These are phyloP conservation scores for Pollimyrus isidori DNA, from an alignment of 2,113 vertebrate species.

Conservation along the genomic window DNA sequence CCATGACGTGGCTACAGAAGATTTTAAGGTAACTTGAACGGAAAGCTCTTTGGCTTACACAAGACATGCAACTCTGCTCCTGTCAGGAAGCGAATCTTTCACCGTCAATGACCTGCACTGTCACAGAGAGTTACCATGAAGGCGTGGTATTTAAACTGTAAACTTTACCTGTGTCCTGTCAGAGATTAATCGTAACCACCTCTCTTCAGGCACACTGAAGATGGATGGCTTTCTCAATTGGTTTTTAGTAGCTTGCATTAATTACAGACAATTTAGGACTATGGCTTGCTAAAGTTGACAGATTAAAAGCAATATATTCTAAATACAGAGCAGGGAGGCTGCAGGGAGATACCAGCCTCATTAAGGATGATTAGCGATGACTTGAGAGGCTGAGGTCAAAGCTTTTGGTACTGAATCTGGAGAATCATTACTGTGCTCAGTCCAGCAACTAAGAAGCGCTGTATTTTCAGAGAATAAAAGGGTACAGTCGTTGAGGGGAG, in stretches of 20 bases:
- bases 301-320: slow-evolving; percentile 3
- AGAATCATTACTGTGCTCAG: neutral
- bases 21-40: neutral
- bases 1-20: neutral
- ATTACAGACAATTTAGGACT: neutral
- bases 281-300: neutral
- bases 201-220: neutral
- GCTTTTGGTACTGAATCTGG: neutral
- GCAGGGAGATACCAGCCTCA: neutral
- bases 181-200: neutral
- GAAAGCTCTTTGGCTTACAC: neutral
- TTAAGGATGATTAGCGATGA: slow-evolving; percentile 4
- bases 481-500: neutral
- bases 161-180: neutral
- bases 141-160: neutral
- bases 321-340: neutral
- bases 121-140: neutral
- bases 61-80: neutral
- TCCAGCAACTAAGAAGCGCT: neutral
- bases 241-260: slow-evolving; percentile 6
- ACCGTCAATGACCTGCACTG: neutral
- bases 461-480: neutral
- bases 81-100: neutral
- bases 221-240: neutral
- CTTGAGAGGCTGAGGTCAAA: neutral